phyloP scores from a whole-genome alignment of 2,113 vertebrate genomes.

The Hirundichthys speculiger region DNA sequence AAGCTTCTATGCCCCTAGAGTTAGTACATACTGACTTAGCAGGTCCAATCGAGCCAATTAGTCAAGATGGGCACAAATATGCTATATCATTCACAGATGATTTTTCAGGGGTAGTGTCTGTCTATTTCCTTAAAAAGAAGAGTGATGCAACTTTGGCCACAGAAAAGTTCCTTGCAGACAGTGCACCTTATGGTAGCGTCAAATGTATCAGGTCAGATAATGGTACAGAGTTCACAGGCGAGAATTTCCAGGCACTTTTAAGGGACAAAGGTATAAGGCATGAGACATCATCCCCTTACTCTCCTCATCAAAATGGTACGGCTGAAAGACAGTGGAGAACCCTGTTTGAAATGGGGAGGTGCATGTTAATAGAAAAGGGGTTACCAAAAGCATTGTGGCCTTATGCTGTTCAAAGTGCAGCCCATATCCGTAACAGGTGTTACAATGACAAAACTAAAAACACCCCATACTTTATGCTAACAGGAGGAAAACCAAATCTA shows the following conservation, averaged over 20 bases:
- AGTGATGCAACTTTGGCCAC: neutral
- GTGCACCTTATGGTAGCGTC: neutral
- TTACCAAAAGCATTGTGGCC: too few relatives aligned
- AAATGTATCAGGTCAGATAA: neutral
- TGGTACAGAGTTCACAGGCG: neutral
- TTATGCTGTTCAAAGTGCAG: neutral
- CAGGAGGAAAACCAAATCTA: neutral
- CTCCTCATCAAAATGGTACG: neutral
- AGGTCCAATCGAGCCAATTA: too few relatives aligned
- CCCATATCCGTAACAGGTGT: neutral
- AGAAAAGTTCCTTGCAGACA: neutral
- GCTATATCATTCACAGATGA: neutral
- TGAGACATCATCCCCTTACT: too few relatives aligned
- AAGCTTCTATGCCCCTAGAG: neutral
- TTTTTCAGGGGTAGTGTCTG: neutral
- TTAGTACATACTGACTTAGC: too few relatives aligned
- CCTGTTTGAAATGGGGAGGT: neutral
- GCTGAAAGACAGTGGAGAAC: neutral
- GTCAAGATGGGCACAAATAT: too few relatives aligned
- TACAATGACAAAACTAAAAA: neutral
- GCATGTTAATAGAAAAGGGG: neutral
- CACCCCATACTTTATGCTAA: neutral
- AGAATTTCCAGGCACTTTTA: neutral
- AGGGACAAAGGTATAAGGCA: too few relatives aligned
- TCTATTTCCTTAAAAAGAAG: neutral